Evolutionary conservation across 2,113 vertebrate species (phyloP).

Genomic region (Oreamnos americanus): DNA sequence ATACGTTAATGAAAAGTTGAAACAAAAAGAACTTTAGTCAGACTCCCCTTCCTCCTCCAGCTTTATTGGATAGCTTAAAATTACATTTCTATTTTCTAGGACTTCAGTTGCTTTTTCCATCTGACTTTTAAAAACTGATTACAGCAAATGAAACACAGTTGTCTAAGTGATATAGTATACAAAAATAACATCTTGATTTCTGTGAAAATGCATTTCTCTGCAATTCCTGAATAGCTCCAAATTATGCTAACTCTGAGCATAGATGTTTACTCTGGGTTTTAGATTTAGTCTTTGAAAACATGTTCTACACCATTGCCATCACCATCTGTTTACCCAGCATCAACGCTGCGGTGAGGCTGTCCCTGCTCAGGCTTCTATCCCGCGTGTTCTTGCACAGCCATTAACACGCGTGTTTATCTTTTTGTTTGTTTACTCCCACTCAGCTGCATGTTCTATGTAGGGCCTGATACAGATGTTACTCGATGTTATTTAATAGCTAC

Average conservation of each 20-base stretch:
- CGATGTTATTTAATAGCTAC: constrained; percentile 89
- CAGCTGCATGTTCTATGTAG: constrained; percentile 87
- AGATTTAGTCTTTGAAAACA: constrained; percentile 83
- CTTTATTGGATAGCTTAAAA: constrained; percentile 99
- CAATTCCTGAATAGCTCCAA: constrained; percentile 93
- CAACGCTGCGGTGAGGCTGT: constrained; percentile 78
- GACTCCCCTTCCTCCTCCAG: constrained; percentile 98
- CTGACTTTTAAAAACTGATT: constrained; percentile 99
- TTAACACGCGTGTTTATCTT: constrained; percentile 82
- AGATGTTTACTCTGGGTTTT: constrained; percentile 88
- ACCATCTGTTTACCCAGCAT: constrained; percentile 81
- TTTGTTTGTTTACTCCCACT: constrained; percentile 86
- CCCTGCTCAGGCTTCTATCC: constrained; percentile 76
- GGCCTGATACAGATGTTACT: constrained; percentile 90
- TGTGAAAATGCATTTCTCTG: constrained; percentile 98
- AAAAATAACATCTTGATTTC: constrained; percentile 99
- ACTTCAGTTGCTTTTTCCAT: constrained; percentile 99
- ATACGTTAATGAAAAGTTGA: constrained; percentile 81
- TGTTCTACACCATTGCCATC: constrained; percentile 86
- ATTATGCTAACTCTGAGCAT: constrained; percentile 90
- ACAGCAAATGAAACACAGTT: constrained; percentile 99
- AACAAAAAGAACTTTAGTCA: constrained; percentile 86
- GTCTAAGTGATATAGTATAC: constrained; percentile 99
- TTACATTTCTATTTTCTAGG: constrained; percentile 99
- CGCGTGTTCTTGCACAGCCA: constrained; percentile 78